A percentile compares a stretch with the other conserved stretches of the same genome.
phyloP scores from a whole-genome alignment of 2,888 invertebrate species.

The Zygogramma bicolorata region DNA sequence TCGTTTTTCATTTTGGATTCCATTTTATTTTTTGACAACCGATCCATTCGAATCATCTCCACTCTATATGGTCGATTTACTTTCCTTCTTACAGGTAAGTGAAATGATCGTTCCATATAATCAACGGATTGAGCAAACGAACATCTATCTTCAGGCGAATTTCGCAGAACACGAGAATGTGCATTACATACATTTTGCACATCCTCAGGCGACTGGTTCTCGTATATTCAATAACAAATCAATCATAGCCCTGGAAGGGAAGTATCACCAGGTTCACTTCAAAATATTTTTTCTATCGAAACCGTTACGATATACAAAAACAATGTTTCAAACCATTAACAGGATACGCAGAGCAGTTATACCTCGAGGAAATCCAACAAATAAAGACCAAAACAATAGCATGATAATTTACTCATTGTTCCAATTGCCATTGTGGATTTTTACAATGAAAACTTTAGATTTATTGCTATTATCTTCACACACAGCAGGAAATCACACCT shows the following conservation, averaged over 20 bases:
- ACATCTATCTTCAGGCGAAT: too few species aligned
- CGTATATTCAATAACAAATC: too few species aligned
- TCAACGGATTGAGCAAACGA: too few species aligned
- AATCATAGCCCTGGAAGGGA: neutral
- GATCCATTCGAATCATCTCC: too few species aligned
- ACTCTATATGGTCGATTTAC: too few species aligned
- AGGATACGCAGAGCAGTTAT: constrained; percentile 27
- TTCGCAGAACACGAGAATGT: too few species aligned
- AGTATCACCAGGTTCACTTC: neutral
- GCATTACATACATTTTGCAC: too few species aligned
- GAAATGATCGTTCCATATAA: too few species aligned
- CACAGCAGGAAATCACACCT: constrained; percentile 44
- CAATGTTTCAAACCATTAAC: neutral
- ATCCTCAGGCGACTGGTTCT: too few species aligned
- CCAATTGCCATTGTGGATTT: constrained; percentile 42
- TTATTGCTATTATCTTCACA: constrained; percentile 40
- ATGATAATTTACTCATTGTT: constrained; percentile 40
- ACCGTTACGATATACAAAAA: neutral
- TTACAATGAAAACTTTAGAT: constrained; percentile 35
- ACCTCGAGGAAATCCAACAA: constrained; percentile 32
- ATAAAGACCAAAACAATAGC: constrained; percentile 41
- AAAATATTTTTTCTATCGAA: neutral
- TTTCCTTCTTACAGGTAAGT: too few species aligned
- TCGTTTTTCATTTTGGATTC: too few species aligned
- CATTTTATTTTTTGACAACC: too few species aligned